phyloP scores from a whole-genome alignment of 2,797 vertebrate genomes.

The Bradypus variegatus region DNA sequence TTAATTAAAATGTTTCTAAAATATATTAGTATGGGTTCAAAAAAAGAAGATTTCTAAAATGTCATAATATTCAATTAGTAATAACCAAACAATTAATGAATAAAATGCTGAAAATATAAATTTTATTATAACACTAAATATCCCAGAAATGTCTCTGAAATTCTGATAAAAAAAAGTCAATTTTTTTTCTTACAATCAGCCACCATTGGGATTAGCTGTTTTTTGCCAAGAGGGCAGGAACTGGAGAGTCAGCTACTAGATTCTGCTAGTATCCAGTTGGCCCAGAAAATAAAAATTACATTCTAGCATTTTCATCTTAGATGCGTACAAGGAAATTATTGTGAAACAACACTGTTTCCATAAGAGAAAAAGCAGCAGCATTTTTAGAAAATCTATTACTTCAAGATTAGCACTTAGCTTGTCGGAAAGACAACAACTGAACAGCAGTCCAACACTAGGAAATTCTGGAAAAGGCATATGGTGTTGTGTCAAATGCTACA shows the following conservation, averaged over 20 bases:
- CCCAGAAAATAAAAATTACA: constrained; percentile 44
- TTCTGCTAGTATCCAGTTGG: background rate
- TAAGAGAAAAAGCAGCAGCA: constrained; percentile 49
- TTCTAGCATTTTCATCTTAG: constrained; percentile 29
- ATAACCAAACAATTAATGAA: background rate
- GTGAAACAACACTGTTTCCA: constrained; percentile 37
- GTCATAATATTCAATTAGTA: background rate
- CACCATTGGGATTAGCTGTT: background rate
- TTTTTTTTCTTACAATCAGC: background rate
- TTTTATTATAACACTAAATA: constrained; percentile 12
- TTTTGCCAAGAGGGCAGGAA: background rate
- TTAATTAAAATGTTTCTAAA: background rate
- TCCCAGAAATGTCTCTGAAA: constrained; percentile 7
- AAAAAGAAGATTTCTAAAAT: constrained; percentile 6
- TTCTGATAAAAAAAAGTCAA: background rate
- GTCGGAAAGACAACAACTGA: constrained; percentile 63
- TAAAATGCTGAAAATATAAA: background rate
- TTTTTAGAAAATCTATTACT: constrained; percentile 64
- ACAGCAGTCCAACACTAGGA: constrained; percentile 62
- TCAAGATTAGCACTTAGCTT: constrained; percentile 59
- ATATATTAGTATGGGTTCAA: background rate
- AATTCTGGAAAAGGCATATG: constrained; percentile 68
- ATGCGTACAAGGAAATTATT: constrained; percentile 36
- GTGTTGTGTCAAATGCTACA: constrained; percentile 65
- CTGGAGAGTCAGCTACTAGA: background rate